Evolutionary conservation across 2,888 invertebrate genomes (phyloP), one percentile per base, ranked within the genome.

Genomic region (Congeria kusceri): DNA sequence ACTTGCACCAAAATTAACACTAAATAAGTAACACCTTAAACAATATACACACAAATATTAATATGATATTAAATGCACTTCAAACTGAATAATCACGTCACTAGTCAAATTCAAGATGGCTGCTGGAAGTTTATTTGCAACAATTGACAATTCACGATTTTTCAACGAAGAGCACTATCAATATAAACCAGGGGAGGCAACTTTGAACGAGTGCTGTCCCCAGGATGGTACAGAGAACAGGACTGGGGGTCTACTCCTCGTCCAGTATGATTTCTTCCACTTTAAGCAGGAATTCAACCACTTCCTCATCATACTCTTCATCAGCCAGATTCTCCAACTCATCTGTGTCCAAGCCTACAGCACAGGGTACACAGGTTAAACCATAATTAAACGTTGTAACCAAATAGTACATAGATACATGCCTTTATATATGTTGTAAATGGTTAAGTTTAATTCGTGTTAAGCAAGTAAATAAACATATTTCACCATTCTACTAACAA

Each of bases 281-380:
- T 95, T 98, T 98, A 93, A 98, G 96, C 95, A 99, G 97, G 96
- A 98, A 98, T 96, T 99, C 98, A 92, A 99, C 96, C 92, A 96
- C 95, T 95, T 99, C 98, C 93, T 98, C 98, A 93, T 98, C 98
- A 91, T 97, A 96, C 93, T 98, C 97, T 90, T 95, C 95, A 66
- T 95, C 95, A 92, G 98, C 46, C 49, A 84, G 97, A 67, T 96
- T 96, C 93, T 97, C 97, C 71, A 83, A 97, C 67, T 96, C 96
- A 93, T 97, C 97, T n/a, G 98, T 98, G 93, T 98, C 98, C 89
- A 97, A 95, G 93, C 97, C 98, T 98, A 81, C 9, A 81, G 46
- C 18, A n/a, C n/a, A 28, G 29, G 32, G 1, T 3, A 9, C 29
- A 29, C n/a, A n/a, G n/a, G n/a, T n/a, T n/a, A n/a, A n/a, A n/a